These are phyloP conservation scores for Trachelipus rathkii DNA, from an alignment of 1,140 invertebrate genomes.

Conservation along the genomic window DNA sequence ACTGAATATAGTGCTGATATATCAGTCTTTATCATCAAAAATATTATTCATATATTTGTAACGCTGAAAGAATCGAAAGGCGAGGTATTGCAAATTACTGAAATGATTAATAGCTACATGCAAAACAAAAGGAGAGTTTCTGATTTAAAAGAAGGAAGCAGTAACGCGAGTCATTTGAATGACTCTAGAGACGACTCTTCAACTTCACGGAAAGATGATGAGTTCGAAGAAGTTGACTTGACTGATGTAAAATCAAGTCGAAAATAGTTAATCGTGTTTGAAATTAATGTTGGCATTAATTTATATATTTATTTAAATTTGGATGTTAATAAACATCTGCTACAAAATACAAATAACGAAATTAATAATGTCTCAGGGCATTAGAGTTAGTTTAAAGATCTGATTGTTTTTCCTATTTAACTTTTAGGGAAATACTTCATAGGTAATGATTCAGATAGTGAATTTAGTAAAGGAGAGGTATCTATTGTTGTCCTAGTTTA, in stretches of 20 bases:
- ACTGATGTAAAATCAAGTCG: not conserved
- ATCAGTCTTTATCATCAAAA: slow-evolving; percentile 24
- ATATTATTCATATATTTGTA: slow-evolving; percentile 20
- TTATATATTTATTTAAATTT: too few relatives aligned
- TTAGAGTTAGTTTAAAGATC: too few relatives aligned
- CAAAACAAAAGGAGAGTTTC: not conserved
- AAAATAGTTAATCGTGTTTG: too few relatives aligned
- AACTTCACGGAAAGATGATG: not conserved
- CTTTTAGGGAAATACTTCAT: too few relatives aligned
- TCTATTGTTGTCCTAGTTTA: too few relatives aligned
- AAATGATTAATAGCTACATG: not conserved
- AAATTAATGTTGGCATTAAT: too few relatives aligned
- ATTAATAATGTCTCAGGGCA: too few relatives aligned
- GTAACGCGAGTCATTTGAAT: not conserved
- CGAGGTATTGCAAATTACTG: not conserved
- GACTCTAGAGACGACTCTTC: not conserved
- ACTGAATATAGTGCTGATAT: slow-evolving; percentile 10
- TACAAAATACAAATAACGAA: too few relatives aligned
- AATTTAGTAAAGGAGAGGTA: too few relatives aligned
- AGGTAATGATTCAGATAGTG: too few relatives aligned
- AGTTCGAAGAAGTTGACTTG: not conserved
- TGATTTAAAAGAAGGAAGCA: not conserved
- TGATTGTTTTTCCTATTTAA: too few relatives aligned
- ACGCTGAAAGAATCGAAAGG: slow-evolving; percentile 14
- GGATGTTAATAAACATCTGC: too few relatives aligned